phyloP scores from a whole-genome alignment of 2,113 vertebrate genomes.

The Odocoileus hemionus region DNA sequence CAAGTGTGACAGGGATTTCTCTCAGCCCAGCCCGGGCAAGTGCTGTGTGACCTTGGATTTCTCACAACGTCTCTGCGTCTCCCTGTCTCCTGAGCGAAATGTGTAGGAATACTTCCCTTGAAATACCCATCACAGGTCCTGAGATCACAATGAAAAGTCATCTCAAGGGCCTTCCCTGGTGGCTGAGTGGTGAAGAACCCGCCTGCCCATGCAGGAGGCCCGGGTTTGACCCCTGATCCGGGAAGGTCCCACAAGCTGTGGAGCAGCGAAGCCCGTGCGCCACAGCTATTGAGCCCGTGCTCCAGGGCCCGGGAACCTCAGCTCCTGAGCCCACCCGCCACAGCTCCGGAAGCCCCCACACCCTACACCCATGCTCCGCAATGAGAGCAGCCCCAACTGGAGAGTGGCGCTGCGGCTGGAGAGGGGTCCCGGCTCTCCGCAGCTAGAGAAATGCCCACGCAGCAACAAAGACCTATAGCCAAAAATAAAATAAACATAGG shows the following conservation, averaged over 20 bases:
- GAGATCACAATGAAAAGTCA: background rate
- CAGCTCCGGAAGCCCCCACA: background rate
- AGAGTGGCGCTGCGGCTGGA: fast-evolving
- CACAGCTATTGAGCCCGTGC: background rate
- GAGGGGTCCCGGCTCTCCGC: fast-evolving
- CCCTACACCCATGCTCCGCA: background rate
- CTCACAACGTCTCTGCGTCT: background rate
- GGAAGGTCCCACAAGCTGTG: background rate
- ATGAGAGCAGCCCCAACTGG: fast-evolving
- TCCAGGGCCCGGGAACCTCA: background rate
- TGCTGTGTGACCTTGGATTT: background rate
- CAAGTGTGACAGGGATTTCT: background rate
- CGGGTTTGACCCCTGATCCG: background rate
- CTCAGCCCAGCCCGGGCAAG: background rate
- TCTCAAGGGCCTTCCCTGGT: background rate
- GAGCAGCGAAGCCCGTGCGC: background rate
- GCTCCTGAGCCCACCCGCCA: background rate
- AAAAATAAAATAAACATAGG: background rate
- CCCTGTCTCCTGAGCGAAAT: background rate
- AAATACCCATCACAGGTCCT: background rate
- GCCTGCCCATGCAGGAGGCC: background rate
- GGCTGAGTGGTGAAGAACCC: background rate
- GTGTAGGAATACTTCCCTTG: background rate
- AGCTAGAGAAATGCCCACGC: background rate
- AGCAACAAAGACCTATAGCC: background rate